Evolutionary conservation across 2,888 invertebrate genomes (phyloP), one percentile per base, ranked within the genome.

Genomic region (Epistrophe eligans): DNA sequence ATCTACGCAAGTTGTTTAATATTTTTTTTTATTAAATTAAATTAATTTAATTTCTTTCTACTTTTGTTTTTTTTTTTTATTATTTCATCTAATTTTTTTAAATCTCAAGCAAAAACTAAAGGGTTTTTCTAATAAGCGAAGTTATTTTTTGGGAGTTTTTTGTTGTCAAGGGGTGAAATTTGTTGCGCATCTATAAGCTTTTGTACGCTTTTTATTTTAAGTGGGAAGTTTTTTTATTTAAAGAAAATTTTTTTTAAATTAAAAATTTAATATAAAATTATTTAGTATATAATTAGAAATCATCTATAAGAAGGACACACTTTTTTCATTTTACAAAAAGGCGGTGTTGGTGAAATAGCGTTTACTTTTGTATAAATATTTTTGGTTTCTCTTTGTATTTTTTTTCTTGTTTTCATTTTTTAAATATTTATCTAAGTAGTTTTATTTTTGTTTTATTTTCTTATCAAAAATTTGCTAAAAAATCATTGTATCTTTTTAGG

Each of bases 311-410:
- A 87, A 87, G 87, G 87, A 87, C 87, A 83, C 72, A 62, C 76
- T 77, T 77, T 77, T 76, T 71, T 77, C 62, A 64, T 70, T 62
- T 74, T 74, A 43, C 40, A 71, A 87, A 87, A 87, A 87, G 87
- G 87, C 87, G 87, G 87, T 87, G 87, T 87, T 83, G 87, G 87
- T 87, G 87, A 83, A 79, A 87, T 87, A 87, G 87, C 87, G 40
- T 83, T 85, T 40, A 55, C 32, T 38, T 64, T 83, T 76, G 71
- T 84, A 81, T 84, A 84, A 76, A 84, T 80, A 79, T 79, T 50
- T 71, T 76, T n/a, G n/a, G 28, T 55, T 55, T 55, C 2, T 52
- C 13, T 52, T 52, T 24, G 19, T 19, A 48, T 70, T 40, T 35
- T 62, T 35, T 67, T 45, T 38, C 19, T 24, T 38, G 32, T 62